A percentile compares a stretch with the other conserved stretches of the same genome.
Evolutionary conservation across 2,797 vertebrate species (phyloP).

Genomic region (Pyrocephalus nanus): DNA sequence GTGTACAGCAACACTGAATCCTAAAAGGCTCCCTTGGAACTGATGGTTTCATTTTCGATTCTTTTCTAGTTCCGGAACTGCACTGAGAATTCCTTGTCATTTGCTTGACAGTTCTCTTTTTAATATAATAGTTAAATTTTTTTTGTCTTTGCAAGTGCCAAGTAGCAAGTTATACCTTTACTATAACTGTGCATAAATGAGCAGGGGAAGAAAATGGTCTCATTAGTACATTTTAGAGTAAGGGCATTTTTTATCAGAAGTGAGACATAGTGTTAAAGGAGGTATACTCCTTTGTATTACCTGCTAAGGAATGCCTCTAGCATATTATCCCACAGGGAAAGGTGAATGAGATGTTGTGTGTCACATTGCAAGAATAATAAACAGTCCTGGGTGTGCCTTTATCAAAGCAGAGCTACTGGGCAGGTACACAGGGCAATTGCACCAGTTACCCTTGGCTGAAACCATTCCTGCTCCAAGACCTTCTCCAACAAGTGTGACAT

Average conservation of each 20-base stretch:
- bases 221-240: not conserved
- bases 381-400: not conserved
- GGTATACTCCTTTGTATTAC: not conserved
- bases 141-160: not conserved
- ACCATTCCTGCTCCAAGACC: not conserved
- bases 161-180: not conserved
- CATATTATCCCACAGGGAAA: not conserved
- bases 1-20: not conserved
- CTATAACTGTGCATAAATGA: not conserved
- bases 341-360: not conserved
- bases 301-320: not conserved
- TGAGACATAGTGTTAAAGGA: not conserved
- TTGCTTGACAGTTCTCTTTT: not conserved
- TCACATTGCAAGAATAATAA: not conserved
- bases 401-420: not conserved
- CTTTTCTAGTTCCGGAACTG: slow-evolving; percentile 2
- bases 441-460: not conserved
- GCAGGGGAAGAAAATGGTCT: not conserved
- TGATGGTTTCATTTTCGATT: not conserved
- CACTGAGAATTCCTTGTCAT: not conserved
- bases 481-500: not conserved
- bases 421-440: not conserved
- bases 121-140: not conserved
- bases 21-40: slow-evolving; percentile 11
- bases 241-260: not conserved